These are phyloP conservation scores for Silurus aristotelis DNA, from an alignment of 2,797 vertebrate genomes.

Conservation along the genomic window DNA sequence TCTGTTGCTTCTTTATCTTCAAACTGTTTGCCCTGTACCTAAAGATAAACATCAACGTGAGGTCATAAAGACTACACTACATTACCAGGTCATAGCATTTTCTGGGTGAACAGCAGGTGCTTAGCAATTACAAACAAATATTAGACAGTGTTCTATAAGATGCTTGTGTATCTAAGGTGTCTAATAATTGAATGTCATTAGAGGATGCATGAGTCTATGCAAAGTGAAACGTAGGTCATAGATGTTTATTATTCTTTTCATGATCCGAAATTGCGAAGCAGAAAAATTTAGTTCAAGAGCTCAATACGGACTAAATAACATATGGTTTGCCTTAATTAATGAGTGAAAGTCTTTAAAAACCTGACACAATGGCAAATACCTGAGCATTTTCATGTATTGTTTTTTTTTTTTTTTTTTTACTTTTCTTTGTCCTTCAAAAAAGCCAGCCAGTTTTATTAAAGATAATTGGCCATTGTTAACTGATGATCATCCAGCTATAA, in stretches of 20 bases:
- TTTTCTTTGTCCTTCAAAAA: constrained; percentile 50
- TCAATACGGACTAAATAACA: constrained; percentile 31
- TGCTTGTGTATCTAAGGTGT: constrained; percentile 17
- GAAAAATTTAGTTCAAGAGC: constrained; percentile 16
- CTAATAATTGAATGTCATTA: constrained; percentile 22
- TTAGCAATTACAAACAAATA: neutral
- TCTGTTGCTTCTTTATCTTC: neutral
- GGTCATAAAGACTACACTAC: neutral
- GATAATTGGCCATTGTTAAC: constrained; percentile 58
- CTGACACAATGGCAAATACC: neutral
- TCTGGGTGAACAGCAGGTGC: neutral
- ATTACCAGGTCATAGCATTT: neutral
- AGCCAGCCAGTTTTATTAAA: constrained; percentile 50
- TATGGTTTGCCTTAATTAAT: constrained; percentile 45
- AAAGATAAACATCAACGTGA: neutral
- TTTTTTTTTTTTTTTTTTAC: constrained; percentile 12
- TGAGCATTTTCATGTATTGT: constrained; percentile 7
- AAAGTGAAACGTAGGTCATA: constrained; percentile 10
- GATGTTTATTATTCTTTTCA: constrained; percentile 25
- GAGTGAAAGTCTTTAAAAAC: constrained; percentile 15
- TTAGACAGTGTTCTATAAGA: neutral
- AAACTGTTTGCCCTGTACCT: neutral
- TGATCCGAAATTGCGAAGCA: neutral
- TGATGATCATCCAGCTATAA: constrained; percentile 55
- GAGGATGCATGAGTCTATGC: neutral